Base-by-base conservation (phyloP, 2,888 invertebrate genomes). In the Augiades crinisus region DNA sequence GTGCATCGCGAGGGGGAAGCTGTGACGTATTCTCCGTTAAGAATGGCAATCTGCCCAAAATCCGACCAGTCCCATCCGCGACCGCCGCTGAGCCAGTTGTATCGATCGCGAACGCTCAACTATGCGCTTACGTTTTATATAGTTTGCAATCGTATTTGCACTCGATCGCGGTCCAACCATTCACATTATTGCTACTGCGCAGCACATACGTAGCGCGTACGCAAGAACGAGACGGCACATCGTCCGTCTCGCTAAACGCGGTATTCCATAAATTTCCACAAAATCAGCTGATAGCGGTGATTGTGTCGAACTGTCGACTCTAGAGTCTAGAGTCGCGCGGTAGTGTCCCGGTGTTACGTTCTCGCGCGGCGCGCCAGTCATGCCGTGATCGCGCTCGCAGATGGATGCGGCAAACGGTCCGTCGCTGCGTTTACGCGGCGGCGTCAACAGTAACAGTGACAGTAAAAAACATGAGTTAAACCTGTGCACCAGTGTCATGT, bases 401-500 rank as follows among this genome's bases (percentile, higher is more conserved):
- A 90, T 90, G 90, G 90, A 89, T 65, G 83, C 76, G 57, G 54
- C 62, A 8, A 85, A 81, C 77, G 83, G 79, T 16, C 67, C 67
- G 58, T 90, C 90, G 72, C 81, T 90, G 74, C 88, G 90, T 57
- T 70, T 86, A 50, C 88, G 89, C 80, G 84, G 87, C 66, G 82
- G 78, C 68, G 76, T 81, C 44, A 74, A 75, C 57, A 66, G 59
- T 62, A 70, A 65, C 56, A 71, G 81, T 77, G 84, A 81, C 54
- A 72, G 67, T 63, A 82, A 81, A 67, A 83, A 86, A 68, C 87
- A 91, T 68, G 92, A 92, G 67, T 88, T 91, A 65, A 83, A 91
- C 67, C 77, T 90, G 69, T 92, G 94, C 70, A 92, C 94, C n/a
- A 93, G 93, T 84, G 92, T 90, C 5, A 94, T 94, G 94, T 94